Percentiles rank a stretch among this genome's conserved stretches.
Conservation (phyloP, 92 coral and sea anemone genomes). For the Epizoanthus ramosus region DNA sequence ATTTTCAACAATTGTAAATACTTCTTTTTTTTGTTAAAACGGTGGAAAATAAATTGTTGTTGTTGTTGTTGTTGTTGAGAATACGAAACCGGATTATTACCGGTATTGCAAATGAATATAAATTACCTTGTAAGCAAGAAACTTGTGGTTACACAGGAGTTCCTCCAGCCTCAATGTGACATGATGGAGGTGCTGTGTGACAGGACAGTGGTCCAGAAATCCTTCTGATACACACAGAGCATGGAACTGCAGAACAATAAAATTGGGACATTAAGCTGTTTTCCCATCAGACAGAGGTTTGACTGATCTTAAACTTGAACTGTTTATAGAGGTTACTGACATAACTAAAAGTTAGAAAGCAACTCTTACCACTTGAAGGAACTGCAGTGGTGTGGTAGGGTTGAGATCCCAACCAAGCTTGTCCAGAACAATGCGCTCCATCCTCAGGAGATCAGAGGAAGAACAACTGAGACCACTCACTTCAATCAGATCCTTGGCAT, state of each 20-base stretch:
- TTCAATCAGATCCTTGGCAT: constrained; percentile 90
- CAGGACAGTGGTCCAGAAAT: constrained; percentile 81
- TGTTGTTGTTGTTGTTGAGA: no score
- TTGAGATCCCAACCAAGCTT: constrained; percentile 95
- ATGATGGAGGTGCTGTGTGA: constrained; percentile 76
- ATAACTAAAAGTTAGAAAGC: no score
- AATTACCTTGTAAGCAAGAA: constrained; percentile 55
- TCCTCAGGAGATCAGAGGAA: constrained; percentile 95
- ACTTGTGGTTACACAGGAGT: constrained; percentile 66
- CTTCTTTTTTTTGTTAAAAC: no score
- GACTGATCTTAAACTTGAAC: no score
- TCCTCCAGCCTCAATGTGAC: constrained; percentile 66
- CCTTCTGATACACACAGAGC: constrained; percentile 89
- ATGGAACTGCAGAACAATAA: constrained; percentile 73
- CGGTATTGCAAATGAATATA: not conserved
- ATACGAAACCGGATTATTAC: no score
- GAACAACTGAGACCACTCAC: constrained; percentile 93
- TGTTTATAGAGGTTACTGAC: no score
- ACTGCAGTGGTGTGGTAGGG: constrained; percentile 84
- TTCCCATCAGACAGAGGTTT: no score
- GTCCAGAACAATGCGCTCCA: constrained; percentile 95
- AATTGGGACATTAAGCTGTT: not conserved
- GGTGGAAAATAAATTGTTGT: no score
- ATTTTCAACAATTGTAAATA: no score
- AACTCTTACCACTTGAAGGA: constrained; percentile 87